Percentiles rank a stretch among this genome's conserved stretches.
Evolutionary conservation across 1,140 invertebrate genomes (phyloP).

Genomic region (Harpegnathos saltator): DNA sequence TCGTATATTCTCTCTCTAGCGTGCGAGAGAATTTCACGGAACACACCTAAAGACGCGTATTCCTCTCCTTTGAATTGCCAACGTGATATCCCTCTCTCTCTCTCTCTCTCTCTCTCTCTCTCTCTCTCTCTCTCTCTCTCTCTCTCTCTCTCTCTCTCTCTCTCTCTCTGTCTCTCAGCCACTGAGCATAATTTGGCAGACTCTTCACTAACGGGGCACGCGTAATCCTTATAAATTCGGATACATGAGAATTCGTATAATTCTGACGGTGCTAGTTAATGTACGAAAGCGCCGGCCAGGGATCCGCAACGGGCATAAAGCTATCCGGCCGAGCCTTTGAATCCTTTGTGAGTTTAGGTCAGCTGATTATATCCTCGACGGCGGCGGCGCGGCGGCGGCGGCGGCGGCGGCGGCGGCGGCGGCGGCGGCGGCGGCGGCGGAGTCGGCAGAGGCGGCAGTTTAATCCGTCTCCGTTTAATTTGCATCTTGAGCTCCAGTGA

Average conservation of each 20-base stretch:
- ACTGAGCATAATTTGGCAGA: background rate
- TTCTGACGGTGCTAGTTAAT: background rate
- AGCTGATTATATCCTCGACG: slow-evolving; percentile 12
- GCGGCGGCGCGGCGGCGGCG: background rate
- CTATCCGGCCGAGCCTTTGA: slow-evolving; percentile 1
- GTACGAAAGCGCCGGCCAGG: background rate
- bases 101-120: no score
- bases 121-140: no score
- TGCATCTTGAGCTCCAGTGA: slow-evolving; percentile 8
- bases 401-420: no score
- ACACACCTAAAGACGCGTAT: no score
- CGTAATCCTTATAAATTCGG: slow-evolving; percentile 5
- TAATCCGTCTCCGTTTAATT: slow-evolving; percentile 44
- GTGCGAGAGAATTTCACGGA: no score
- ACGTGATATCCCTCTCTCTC: no score
- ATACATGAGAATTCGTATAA: slow-evolving; percentile 28
- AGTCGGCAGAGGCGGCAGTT: background rate
- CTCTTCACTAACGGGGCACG: background rate
- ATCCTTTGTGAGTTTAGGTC: slow-evolving; percentile 16
- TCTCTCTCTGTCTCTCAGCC: no score
- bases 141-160: no score
- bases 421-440: background rate
- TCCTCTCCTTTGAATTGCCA: no score
- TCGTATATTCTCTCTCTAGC: no score
- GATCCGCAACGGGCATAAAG: slow-evolving; percentile 17